Percentiles rank a stretch among this genome's conserved stretches.
Conservation (phyloP, 2,113 vertebrate species). For the Bos javanicus region DNA sequence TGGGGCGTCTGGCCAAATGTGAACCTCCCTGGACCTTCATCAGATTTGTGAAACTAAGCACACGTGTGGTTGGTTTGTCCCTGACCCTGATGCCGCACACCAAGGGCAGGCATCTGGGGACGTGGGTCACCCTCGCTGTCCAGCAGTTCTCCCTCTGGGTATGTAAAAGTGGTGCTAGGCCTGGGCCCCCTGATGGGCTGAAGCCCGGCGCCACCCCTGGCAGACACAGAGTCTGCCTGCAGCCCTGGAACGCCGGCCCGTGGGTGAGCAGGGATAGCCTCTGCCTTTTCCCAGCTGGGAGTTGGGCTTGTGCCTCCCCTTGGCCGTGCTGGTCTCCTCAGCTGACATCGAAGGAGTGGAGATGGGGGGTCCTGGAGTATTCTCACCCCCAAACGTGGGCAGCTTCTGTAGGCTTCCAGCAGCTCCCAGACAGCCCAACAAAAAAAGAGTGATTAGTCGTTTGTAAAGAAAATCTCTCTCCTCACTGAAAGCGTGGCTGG, state of each 20-base stretch:
- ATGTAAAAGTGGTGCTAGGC: background rate
- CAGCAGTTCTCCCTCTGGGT: background rate
- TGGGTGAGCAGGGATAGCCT: background rate
- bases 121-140: background rate
- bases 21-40: background rate
- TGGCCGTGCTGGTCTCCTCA: background rate
- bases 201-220: background rate
- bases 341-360: background rate
- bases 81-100: fast-evolving
- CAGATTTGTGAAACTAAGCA: background rate
- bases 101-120: background rate
- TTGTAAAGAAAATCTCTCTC: background rate
- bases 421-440: background rate
- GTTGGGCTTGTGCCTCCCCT: background rate
- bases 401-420: too few species aligned
- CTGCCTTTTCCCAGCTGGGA: background rate
- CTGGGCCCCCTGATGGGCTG: background rate
- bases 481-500: background rate
- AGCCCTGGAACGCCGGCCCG: background rate
- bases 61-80: background rate
- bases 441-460: background rate
- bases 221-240: background rate
- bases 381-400: background rate
- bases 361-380: background rate
- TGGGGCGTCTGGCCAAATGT: background rate